A percentile compares a stretch with the other conserved stretches of the same genome.
These are phyloP conservation scores for Globodera rostochiensis DNA, from an alignment of 1,140 invertebrate genomes.

Conservation along the genomic window DNA sequence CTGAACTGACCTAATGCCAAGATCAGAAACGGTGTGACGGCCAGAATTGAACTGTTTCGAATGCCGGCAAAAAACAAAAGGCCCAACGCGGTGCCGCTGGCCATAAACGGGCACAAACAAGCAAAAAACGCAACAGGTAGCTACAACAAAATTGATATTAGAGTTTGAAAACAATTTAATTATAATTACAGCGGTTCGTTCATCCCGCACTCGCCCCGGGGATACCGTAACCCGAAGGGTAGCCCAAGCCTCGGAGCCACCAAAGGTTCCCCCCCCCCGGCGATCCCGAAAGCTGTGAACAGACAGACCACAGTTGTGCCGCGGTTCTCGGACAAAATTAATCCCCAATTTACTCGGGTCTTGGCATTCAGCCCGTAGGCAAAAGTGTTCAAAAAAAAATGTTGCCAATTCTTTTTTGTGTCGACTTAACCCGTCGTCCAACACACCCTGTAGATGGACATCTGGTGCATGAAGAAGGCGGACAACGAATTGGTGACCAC, in stretches of 20 bases:
- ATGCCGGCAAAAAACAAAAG: conserved; percentile 56
- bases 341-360: too few relatives aligned
- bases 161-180: background rate
- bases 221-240: too few relatives aligned
- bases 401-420: background rate
- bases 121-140: conserved; percentile 47
- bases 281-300: too few relatives aligned
- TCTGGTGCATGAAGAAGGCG: conserved; percentile 51
- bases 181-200: background rate
- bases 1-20: conserved; percentile 51
- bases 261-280: too few relatives aligned
- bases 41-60: conserved; percentile 52
- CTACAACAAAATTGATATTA: conserved; percentile 18
- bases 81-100: conserved; percentile 56
- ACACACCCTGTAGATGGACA: conserved; percentile 47
- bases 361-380: background rate
- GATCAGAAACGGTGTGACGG: conserved; percentile 60
- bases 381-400: background rate
- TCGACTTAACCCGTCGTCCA: too few relatives aligned
- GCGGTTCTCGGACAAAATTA: too few relatives aligned
- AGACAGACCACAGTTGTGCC: too few relatives aligned
- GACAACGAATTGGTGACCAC: conserved; percentile 43
- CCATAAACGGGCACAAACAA: conserved; percentile 58
- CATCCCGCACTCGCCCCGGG: too few relatives aligned
- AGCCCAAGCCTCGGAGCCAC: too few relatives aligned